phyloP scores from a whole-genome alignment of 2,888 invertebrate species.

The Lasius fuliginosus region DNA sequence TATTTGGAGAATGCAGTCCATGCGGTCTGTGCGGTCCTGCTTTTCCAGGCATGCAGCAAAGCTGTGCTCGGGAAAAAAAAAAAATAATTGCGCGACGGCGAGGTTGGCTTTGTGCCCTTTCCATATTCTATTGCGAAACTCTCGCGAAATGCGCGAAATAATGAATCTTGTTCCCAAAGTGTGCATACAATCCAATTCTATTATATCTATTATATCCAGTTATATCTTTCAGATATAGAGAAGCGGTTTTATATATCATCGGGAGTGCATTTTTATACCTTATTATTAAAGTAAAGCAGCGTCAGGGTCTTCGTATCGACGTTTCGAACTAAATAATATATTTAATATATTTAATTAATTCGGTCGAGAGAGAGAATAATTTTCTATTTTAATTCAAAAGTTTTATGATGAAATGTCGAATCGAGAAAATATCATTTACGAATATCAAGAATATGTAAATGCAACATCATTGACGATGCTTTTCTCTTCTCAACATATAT shows the following conservation, averaged over 20 bases:
- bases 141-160: not conserved
- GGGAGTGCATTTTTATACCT: not conserved
- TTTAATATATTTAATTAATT: conserved; percentile 18
- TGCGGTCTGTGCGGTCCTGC: conserved; percentile 31
- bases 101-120: not conserved
- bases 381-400: conserved; percentile 10
- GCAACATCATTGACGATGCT: conserved; percentile 11
- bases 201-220: too few species aligned
- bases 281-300: conserved; percentile 18
- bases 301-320: conserved; percentile 3
- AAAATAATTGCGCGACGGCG: not conserved
- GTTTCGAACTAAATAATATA: conserved; percentile 15
- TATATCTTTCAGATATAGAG: conserved; percentile 6
- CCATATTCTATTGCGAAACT: conserved; percentile 2
- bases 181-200: not conserved
- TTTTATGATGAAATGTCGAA: not conserved
- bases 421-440: not conserved
- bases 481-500: not conserved
- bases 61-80: conserved; percentile 6
- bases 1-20: conserved; percentile 31
- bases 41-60: conserved; percentile 35
- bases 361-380: conserved; percentile 4
- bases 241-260: not conserved
- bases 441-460: conserved; percentile 18
- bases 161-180: not conserved